Conservation (phyloP, 30 jellyfish, hydroid and myxozoan species). For the Calvadosia cruxmelitensis region DNA sequence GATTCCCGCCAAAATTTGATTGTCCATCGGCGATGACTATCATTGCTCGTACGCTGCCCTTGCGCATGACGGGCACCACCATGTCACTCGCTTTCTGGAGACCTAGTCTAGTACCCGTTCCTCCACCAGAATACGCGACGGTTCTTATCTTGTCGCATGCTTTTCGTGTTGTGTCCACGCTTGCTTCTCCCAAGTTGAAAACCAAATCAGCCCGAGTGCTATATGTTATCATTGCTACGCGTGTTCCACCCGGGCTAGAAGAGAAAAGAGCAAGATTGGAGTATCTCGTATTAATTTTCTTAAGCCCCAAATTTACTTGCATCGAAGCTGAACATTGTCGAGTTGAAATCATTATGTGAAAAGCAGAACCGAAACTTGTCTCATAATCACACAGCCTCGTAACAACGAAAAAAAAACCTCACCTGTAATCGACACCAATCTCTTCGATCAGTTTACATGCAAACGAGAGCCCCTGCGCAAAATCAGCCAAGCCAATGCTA, state of each 20-base stretch:
- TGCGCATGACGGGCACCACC: constrained; percentile 4
- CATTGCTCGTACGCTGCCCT: constrained; percentile 9
- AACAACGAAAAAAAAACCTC: background rate
- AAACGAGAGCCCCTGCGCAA: constrained; percentile 18
- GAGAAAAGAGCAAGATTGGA: no score
- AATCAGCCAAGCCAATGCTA: constrained; percentile 40
- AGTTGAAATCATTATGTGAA: no score
- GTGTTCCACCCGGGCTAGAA: constrained; percentile 41
- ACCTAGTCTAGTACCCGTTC: constrained; percentile 40
- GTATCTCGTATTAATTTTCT: no score
- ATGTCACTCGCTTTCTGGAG: constrained; percentile 4
- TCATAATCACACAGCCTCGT: no score
- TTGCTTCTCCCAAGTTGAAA: constrained; percentile 31
- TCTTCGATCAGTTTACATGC: constrained; percentile 10
- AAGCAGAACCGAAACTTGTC: no score
- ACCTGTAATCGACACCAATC: constrained; percentile 68
- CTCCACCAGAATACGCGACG: constrained; percentile 48
- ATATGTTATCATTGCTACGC: constrained; percentile 57
- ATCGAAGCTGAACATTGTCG: no score
- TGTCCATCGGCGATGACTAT: constrained; percentile 59
- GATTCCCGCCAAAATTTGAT: constrained; percentile 55
- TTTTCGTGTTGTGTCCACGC: constrained; percentile 18
- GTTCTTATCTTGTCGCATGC: constrained; percentile 10
- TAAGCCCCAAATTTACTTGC: no score
- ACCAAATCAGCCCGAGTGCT: constrained; percentile 43